Percentiles rank a stretch among this genome's conserved stretches.
phyloP scores from a whole-genome alignment of 1,140 invertebrate genomes.

The Drosophila paulistorum region DNA sequence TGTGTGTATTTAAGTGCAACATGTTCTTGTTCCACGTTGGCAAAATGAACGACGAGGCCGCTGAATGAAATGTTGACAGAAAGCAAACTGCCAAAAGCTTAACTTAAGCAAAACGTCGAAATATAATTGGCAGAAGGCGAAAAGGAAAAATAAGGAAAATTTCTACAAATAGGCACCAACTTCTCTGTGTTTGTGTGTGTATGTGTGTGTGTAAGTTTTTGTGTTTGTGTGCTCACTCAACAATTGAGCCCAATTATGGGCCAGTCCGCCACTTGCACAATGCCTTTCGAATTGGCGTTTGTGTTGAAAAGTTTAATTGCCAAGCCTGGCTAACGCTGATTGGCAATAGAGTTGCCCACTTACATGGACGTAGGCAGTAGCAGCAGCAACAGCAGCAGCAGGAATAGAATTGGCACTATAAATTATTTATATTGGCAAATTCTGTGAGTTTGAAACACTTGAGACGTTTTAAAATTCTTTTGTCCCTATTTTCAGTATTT shows the following conservation, averaged over 20 bases:
- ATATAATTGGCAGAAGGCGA: slow-evolving; percentile 62
- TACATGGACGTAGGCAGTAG: not conserved
- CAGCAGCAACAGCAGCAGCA: not conserved
- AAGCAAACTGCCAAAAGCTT: slow-evolving; percentile 66
- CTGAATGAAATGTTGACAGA: slow-evolving; percentile 75
- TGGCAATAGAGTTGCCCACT: slow-evolving; percentile 46
- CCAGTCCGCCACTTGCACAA: slow-evolving; percentile 50
- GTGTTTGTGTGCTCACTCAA: slow-evolving; percentile 38
- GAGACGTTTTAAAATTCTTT: not conserved
- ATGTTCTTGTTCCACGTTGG: slow-evolving; percentile 46
- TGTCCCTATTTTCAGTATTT: not conserved
- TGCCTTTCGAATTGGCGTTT: slow-evolving; percentile 54
- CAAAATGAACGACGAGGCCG: slow-evolving; percentile 57
- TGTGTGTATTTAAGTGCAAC: slow-evolving; percentile 68
- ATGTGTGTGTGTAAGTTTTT: slow-evolving; percentile 10
- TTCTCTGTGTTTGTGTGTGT: slow-evolving; percentile 14
- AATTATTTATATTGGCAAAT: slow-evolving; percentile 12
- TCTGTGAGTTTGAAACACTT: slow-evolving; percentile 6
- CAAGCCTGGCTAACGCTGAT: slow-evolving; percentile 35
- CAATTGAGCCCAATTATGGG: slow-evolving; percentile 71
- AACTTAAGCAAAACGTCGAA: slow-evolving; percentile 65
- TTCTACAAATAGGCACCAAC: slow-evolving; percentile 37
- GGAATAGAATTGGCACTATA: not conserved
- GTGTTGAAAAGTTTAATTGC: slow-evolving; percentile 39
- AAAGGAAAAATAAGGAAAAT: slow-evolving; percentile 36